These are phyloP conservation scores for Salvelinus namaycush DNA, from an alignment of 2,113 vertebrate genomes.

Conservation along the genomic window DNA sequence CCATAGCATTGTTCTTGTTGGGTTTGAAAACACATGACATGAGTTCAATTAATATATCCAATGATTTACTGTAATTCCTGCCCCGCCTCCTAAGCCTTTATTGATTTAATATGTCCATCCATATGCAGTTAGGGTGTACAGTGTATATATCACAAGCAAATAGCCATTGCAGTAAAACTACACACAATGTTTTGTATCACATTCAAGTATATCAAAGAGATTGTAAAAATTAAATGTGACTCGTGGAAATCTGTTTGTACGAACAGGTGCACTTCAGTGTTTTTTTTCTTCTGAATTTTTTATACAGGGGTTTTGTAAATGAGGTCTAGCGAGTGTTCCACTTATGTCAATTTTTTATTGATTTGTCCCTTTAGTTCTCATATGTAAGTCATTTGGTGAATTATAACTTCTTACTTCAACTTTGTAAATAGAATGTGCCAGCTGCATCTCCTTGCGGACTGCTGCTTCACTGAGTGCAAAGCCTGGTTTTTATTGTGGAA, in stretches of 20 bases:
- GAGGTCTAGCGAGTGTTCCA: neutral
- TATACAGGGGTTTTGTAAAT: neutral
- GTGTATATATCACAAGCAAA: constrained; percentile 2
- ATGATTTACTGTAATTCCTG: too few species aligned
- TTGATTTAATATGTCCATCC: constrained; percentile 2
- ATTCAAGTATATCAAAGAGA: neutral
- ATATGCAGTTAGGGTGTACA: neutral
- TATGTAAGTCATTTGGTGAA: neutral
- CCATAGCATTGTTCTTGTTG: constrained; percentile 46
- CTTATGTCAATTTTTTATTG: neutral
- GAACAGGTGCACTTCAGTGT: too few species aligned
- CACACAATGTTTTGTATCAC: neutral
- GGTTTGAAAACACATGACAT: constrained; percentile 23
- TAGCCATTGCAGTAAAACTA: neutral
- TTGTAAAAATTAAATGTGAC: neutral
- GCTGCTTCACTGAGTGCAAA: constrained; percentile 49
- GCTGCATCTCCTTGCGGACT: constrained; percentile 50
- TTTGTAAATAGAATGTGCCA: constrained; percentile 62
- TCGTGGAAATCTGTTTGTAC: too few species aligned
- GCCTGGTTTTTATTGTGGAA: constrained; percentile 44
- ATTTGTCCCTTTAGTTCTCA: constrained; percentile 4
- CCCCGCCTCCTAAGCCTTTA: neutral
- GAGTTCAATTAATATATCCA: too few species aligned
- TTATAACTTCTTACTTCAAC: constrained; percentile 18
- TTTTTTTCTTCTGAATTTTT: too few species aligned